Conservation (phyloP, 2,113 vertebrate genomes). For the Pelmatolapia mariae region DNA sequence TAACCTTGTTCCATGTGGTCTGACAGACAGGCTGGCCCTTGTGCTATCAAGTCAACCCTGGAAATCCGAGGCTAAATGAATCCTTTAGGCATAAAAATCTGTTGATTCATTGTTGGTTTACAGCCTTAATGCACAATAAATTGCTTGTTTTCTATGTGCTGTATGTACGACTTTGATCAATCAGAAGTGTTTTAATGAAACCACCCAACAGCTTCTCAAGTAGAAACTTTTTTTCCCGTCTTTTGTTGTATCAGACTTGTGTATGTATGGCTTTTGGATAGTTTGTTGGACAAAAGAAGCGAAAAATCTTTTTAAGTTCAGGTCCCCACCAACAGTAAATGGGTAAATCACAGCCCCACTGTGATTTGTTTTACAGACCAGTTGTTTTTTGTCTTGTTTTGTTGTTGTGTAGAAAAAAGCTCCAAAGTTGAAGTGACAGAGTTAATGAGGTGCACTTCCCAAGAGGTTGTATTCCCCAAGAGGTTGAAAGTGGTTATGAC, state of each 20-base stretch:
- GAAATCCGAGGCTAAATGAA: background rate
- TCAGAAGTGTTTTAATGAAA: background rate
- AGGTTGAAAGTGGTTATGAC: background rate
- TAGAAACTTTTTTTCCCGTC: accelerated
- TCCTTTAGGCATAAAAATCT: background rate
- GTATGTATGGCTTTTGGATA: background rate
- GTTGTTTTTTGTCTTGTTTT: background rate
- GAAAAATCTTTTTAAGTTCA: background rate
- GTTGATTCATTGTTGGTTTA: background rate
- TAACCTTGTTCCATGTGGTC: slow-evolving; percentile 27
- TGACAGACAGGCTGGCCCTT: background rate
- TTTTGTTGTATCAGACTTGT: background rate
- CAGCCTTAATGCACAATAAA: background rate
- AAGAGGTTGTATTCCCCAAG: background rate
- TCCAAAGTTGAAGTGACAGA: background rate
- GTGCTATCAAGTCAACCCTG: slow-evolving; percentile 16
- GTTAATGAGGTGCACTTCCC: background rate
- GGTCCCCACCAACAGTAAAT: background rate
- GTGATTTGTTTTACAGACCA: background rate
- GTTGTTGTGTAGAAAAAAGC: background rate
- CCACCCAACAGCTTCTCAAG: background rate
- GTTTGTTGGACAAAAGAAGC: background rate
- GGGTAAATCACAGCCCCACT: background rate
- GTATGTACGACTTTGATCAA: background rate
- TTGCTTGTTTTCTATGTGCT: background rate